phyloP scores from a whole-genome alignment of 2,113 vertebrate genomes.

The Tricholaema leucomelas region DNA sequence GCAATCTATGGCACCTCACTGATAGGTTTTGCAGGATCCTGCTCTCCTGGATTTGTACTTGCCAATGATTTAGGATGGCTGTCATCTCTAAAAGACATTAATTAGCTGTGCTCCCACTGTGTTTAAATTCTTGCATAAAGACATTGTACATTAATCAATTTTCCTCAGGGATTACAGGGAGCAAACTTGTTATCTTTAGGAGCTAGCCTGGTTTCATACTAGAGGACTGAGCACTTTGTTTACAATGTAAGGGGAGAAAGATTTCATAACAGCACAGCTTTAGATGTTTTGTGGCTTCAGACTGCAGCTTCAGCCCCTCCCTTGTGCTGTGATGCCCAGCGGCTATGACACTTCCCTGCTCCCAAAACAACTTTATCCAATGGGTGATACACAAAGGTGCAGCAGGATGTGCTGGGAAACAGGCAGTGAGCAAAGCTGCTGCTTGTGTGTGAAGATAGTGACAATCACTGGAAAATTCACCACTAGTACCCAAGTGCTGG shows the following conservation, averaged over 20 bases:
- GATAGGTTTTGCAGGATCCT: background rate
- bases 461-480: background rate
- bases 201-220: background rate
- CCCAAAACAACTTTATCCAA: background rate
- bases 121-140: background rate
- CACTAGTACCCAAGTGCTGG: background rate
- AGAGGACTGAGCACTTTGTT: background rate
- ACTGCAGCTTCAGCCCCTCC: background rate
- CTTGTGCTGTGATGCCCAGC: background rate
- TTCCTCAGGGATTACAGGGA: background rate
- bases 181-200: background rate
- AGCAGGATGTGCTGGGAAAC: background rate
- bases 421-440: background rate
- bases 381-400: background rate
- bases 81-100: background rate
- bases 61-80: constrained; percentile 6
- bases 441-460: background rate
- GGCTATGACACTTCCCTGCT: rapidly evolving
- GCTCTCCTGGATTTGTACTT: background rate
- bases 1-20: background rate
- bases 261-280: background rate
- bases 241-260: background rate
- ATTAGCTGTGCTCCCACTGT: background rate
- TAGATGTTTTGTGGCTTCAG: background rate
- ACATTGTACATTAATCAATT: background rate